Percentiles rank a stretch among this genome's conserved stretches.
phyloP scores from a whole-genome alignment of 2,113 vertebrate genomes.

The Dermatemys mawii region DNA sequence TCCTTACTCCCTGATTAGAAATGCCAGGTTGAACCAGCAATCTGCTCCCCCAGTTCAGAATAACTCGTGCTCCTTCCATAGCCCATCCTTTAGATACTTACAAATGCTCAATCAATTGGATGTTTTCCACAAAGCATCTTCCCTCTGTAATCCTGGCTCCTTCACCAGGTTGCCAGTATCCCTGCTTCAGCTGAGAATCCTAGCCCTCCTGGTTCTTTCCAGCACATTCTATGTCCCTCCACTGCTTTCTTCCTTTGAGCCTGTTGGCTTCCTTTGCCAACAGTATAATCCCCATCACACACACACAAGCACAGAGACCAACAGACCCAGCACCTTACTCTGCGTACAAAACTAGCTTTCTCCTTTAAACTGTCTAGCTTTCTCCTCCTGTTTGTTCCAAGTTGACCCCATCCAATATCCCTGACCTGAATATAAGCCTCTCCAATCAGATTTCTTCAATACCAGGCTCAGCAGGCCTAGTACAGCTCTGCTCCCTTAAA shows the following conservation, averaged over 20 bases:
- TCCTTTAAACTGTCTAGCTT: fast-evolving
- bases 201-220: neutral
- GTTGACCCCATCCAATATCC: neutral
- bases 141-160: neutral
- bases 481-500: neutral
- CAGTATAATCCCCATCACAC: neutral
- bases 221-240: neutral
- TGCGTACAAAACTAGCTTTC: fast-evolving
- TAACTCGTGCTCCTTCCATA: neutral
- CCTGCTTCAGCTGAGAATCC: neutral
- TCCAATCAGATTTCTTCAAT: neutral
- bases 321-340: neutral
- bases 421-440: neutral
- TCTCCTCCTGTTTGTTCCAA: neutral
- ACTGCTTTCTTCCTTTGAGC: neutral
- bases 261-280: neutral
- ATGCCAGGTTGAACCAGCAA: neutral
- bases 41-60: neutral
- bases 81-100: neutral
- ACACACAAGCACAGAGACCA: neutral
- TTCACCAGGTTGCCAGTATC: neutral
- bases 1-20: neutral
- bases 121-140: neutral
- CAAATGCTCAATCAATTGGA: neutral
- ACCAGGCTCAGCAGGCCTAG: neutral